Conservation (phyloP, 2,888 invertebrate species). For the Micropterix aruncella region DNA sequence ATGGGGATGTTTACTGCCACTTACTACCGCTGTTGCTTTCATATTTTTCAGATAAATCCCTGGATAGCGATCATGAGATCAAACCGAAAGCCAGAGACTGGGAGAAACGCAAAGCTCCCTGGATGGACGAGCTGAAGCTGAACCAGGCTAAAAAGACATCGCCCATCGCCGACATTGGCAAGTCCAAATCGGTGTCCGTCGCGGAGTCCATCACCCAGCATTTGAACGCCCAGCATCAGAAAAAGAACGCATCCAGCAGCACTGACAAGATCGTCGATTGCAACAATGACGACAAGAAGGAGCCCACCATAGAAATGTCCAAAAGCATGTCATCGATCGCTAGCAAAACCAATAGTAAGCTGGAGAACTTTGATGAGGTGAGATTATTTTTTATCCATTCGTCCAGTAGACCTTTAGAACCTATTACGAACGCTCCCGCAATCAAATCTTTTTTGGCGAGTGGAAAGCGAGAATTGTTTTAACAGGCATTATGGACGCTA, state of each 20-base stretch:
- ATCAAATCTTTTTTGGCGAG: no score
- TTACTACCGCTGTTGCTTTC: no score
- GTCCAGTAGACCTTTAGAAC: no score
- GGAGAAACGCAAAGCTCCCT: conserved; percentile 62
- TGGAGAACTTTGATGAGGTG: conserved; percentile 33
- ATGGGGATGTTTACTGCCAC: no score
- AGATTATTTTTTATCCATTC: conserved; percentile 10
- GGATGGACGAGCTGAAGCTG: conserved; percentile 70
- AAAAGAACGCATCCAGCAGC: conserved; percentile 13
- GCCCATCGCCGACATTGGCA: conserved; percentile 20
- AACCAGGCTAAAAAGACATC: conserved; percentile 57
- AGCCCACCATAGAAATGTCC: conserved; percentile 37
- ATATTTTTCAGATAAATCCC: conserved; percentile 6
- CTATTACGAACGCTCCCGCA: no score
- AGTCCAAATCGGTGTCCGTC: conserved; percentile 21
- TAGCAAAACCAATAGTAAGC: conserved; percentile 25
- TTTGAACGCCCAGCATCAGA: conserved; percentile 15
- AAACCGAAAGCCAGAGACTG: conserved; percentile 53
- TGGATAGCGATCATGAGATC: conserved; percentile 24
- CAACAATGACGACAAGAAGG: conserved; percentile 28
- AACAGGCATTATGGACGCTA: no score
- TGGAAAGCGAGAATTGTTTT: no score
- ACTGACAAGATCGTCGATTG: conserved; percentile 28
- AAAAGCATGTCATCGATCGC: conserved; percentile 37
- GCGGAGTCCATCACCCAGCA: conserved; percentile 14